Evolutionary conservation across 2,113 vertebrate species (phyloP).

Genomic region (Tilapia sparmanii): DNA sequence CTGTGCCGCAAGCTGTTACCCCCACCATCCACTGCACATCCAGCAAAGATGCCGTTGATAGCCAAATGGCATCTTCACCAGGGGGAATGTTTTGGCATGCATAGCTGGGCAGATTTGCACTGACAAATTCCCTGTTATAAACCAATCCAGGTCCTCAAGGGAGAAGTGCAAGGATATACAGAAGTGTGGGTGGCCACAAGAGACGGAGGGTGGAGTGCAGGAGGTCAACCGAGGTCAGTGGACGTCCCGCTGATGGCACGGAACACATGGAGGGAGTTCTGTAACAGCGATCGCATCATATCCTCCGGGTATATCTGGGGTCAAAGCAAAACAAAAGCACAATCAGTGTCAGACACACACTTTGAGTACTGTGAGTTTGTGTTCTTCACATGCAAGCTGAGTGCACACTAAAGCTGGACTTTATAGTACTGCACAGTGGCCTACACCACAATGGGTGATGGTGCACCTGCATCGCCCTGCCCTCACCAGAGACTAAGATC

Average conservation of each 20-base stretch:
- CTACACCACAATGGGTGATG: background rate
- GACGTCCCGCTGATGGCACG: conserved; percentile 92
- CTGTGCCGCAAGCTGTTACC: background rate
- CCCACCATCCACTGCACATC: background rate
- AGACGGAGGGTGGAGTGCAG: background rate
- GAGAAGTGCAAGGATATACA: background rate
- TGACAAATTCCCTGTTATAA: background rate
- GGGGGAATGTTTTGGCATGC: background rate
- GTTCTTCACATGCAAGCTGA: background rate
- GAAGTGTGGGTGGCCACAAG: background rate
- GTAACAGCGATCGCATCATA: conserved; percentile 82
- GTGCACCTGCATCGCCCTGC: background rate
- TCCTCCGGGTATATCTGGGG: conserved; percentile 88
- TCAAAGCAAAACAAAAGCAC: background rate
- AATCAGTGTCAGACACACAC: background rate
- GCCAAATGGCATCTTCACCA: background rate
- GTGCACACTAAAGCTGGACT: background rate
- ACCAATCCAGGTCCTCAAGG: background rate
- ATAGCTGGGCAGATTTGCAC: background rate
- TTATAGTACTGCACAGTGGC: background rate
- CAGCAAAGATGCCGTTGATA: background rate
- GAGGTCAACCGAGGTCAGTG: conserved; percentile 71
- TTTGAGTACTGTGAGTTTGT: rapidly evolving
- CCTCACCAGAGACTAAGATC: background rate
- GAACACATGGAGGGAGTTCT: conserved; percentile 91